phyloP scores from a whole-genome alignment of 2,888 invertebrate genomes.

The Rhamnusium bicolor region DNA sequence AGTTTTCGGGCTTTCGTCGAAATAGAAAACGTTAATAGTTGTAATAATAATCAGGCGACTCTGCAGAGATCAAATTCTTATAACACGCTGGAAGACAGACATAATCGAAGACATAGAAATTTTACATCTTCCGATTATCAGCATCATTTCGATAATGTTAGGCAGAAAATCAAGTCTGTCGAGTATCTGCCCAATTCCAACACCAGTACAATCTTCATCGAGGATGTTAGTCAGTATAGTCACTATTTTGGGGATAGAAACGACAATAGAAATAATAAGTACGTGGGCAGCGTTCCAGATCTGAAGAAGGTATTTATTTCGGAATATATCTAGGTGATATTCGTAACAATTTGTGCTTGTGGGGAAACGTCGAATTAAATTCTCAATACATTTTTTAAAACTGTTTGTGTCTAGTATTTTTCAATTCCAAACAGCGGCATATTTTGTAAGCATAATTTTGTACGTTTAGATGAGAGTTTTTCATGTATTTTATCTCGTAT shows the following conservation, averaged over 20 bases:
- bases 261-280: conserved; percentile 45
- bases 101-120: conserved; percentile 46
- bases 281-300: conserved; percentile 74
- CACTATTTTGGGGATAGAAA: conserved; percentile 35
- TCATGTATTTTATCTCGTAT: too few species aligned
- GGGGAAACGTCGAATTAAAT: neutral
- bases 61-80: conserved; percentile 67
- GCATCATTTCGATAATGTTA: conserved; percentile 49
- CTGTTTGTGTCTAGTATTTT: too few species aligned
- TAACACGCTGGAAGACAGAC: conserved; percentile 62
- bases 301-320: conserved; percentile 75
- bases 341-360: too few species aligned
- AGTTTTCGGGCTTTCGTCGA: conserved; percentile 66
- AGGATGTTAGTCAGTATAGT: conserved; percentile 51
- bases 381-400: too few species aligned
- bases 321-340: conserved; percentile 62
- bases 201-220: conserved; percentile 55
- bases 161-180: conserved; percentile 62
- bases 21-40: conserved; percentile 44
- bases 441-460: too few species aligned
- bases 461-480: too few species aligned
- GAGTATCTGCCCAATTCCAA: conserved; percentile 61
- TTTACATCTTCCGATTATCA: conserved; percentile 52
- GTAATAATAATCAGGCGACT: conserved; percentile 40
- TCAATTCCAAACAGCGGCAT: too few species aligned